Base-by-base conservation (phyloP, 2,113 vertebrate genomes). In the Amphilophus citrinellus region DNA sequence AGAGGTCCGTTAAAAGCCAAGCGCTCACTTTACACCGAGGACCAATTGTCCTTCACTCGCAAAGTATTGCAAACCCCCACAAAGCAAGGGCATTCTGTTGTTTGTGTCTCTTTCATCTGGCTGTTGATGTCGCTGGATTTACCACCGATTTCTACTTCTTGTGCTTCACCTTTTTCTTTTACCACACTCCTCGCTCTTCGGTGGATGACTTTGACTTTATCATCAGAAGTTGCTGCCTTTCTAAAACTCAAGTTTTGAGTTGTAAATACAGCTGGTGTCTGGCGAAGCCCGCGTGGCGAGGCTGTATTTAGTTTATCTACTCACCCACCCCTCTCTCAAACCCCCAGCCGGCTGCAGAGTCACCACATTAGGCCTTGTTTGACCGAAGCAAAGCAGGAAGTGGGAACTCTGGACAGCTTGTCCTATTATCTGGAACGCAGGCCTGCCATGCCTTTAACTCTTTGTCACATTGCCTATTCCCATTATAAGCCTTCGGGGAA, bases 11-110 rank as follows among this genome's bases (percentile, higher is more conserved):
- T 95, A 91, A 94, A 95, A 93, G 94, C 94, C 94, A 95, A 93
- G 90, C 88, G 90, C 90, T 95, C 92, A 90, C 94, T 94, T 95
- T 94, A 95, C 95, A 94, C 95, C 14, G 90, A 95, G 95, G 94
- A 96, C 93, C 95, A 89, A 93, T 95, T 93, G 95, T 95, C 95
- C 95, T 96, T 95, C 94, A 91, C 87, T 90, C 82, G 82, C 88
- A 92, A 92, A 94, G 92, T 92, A 86, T 86, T 27, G 59, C 92
- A 94, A 91, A 85, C 89, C 91, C 92, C 86, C 86, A 93, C 93
- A 94, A 93, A 95, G 90, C 92, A 93, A 96, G 94, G 93, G 81
- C 95, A 86, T 91, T 87, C 63, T 78, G 87, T 93, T 91, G 81
- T 91, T 87, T 91, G 82, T 78, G 71, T 47, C 62, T 47, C 68